Evolutionary conservation across 1,140 invertebrate genomes (phyloP), one percentile per base, ranked within the genome.

Genomic region (Drosophila teissieri): DNA sequence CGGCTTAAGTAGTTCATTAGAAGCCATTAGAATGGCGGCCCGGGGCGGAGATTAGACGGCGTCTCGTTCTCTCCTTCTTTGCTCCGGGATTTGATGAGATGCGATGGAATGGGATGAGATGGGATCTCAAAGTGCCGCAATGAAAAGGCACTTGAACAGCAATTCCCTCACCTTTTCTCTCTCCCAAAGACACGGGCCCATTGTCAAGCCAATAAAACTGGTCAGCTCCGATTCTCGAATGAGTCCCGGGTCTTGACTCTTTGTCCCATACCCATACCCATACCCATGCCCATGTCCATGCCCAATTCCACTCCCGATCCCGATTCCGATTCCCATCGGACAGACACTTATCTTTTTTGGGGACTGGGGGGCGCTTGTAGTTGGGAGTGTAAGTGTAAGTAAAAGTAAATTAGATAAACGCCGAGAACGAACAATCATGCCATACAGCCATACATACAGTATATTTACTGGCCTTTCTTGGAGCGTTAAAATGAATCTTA

Each of bases 351-450:
- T 82, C 78, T 68, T 63, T 61, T 56, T 40, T 42, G 61, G 53
- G 61, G 62, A 52, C 19, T 31, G 51, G 64, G 44, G 74, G 83
- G 79, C 83, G 75, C 79, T 61, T 67, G 83, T 82, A 88, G 39
- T 65, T 75, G 37, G 45, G 49, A 73, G 56, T 72, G 83, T 76
- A 67, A 65, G 73, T 77, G 75, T 79, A 89, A 89, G 83, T 86
- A 86, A 86, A 86, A 86, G 83, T 86, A 88, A 88, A 88, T 88
- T 88, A 88, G 83, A 88, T 88, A 88, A 88, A 89, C 84, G 84
- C 60, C 70, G 54, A 75, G 80, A 77, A 77, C 48, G 80, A 73
- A 83, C 79, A 86, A 83, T 83, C 79, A 88, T 77, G 83, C 44
- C 64, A 61, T 10, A 68, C 34, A 65, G 40, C 19, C 19, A 2